phyloP scores from a whole-genome alignment of 2,113 vertebrate species.

The Hystrix brachyura region DNA sequence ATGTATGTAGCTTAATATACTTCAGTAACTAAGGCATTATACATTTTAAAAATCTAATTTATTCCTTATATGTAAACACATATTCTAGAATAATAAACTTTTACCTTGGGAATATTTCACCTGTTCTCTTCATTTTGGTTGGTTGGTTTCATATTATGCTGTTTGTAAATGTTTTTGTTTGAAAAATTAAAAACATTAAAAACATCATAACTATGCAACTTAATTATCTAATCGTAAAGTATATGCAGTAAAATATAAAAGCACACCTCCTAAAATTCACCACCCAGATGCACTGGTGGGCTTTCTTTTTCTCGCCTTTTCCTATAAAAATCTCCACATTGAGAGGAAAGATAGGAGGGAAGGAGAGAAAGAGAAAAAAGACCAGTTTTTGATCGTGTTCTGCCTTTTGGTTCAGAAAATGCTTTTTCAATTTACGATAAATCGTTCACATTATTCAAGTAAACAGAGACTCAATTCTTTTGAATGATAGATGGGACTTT shows the following conservation, averaged over 20 bases:
- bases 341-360: not conserved
- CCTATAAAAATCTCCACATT: not conserved
- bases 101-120: conserved; percentile 12
- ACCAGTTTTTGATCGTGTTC: not conserved
- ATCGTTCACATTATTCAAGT: not conserved
- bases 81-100: conserved; percentile 31
- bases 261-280: not conserved
- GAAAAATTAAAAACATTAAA: conserved; percentile 12
- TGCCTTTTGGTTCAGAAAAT: not conserved
- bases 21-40: conserved; percentile 25
- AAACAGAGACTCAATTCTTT: not conserved
- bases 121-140: not conserved
- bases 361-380: not conserved
- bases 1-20: not conserved
- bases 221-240: not conserved
- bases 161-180: conserved; percentile 30
- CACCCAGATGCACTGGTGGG: not conserved
- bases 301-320: not conserved
- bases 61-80: not conserved
- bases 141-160: not conserved
- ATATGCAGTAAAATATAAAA: not conserved
- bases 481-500: not conserved
- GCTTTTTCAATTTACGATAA: not conserved
- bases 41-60: conserved; percentile 17
- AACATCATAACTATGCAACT: not conserved